Conservation (phyloP, 2,888 invertebrate genomes). For the Eustalomyia histrio region DNA sequence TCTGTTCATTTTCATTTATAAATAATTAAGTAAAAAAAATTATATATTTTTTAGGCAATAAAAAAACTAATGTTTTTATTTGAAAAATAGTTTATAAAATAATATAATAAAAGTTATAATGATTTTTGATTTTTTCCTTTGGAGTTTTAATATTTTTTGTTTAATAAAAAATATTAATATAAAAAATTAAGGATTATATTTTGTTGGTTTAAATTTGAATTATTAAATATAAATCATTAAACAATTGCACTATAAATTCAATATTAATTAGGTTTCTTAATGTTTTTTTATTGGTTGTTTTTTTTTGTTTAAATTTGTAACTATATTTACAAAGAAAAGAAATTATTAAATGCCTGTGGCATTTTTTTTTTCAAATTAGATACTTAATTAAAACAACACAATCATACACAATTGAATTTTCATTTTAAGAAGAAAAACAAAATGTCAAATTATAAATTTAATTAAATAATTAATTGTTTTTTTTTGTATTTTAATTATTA, state of each 20-base stretch:
- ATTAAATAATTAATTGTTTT: conserved; percentile 50
- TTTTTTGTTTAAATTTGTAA: conserved; percentile 51
- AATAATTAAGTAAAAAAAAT: conserved; percentile 57
- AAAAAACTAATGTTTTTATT: not conserved
- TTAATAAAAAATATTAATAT: conserved; percentile 57
- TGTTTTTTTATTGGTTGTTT: conserved; percentile 67
- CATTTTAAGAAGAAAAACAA: conserved; percentile 65
- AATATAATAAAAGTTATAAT: conserved; percentile 35
- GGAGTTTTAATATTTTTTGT: conserved; percentile 43
- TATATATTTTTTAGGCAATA: conserved; percentile 13
- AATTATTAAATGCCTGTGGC: conserved; percentile 62
- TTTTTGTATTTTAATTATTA: conserved; percentile 43
- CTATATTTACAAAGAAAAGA: conserved; percentile 67
- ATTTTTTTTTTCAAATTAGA: conserved; percentile 63
- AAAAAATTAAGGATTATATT: conserved; percentile 45
- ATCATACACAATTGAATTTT: conserved; percentile 53
- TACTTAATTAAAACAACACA: conserved; percentile 66
- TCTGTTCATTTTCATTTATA: conserved; percentile 30
- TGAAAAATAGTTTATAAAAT: conserved; percentile 26
- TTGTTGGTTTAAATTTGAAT: conserved; percentile 46
- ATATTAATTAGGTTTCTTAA: conserved; percentile 72
- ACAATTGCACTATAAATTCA: conserved; percentile 73
- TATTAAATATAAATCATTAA: conserved; percentile 68
- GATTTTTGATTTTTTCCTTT: conserved; percentile 59
- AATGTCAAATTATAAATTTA: conserved; percentile 71